Conservation (phyloP, 1,140 invertebrate genomes). For the Drosophila setifemur region DNA sequence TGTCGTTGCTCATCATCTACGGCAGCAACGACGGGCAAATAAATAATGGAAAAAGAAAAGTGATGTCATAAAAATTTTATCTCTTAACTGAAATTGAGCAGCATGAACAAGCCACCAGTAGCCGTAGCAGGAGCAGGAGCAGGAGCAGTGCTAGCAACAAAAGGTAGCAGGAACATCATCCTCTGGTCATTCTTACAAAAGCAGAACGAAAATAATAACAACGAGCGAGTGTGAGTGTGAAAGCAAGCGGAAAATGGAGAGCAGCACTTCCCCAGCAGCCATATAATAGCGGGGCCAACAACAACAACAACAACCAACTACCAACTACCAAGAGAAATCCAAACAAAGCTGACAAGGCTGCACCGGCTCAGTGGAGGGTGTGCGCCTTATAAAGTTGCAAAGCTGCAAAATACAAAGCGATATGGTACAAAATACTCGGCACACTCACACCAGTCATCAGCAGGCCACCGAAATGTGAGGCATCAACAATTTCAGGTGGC, state of each 20-base stretch:
- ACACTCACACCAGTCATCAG: background rate
- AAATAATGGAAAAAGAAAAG: slow-evolving; percentile 79
- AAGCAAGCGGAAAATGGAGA: slow-evolving; percentile 69
- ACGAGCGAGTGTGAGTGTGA: slow-evolving; percentile 15
- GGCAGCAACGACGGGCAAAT: slow-evolving; percentile 50
- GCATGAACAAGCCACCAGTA: slow-evolving; percentile 44
- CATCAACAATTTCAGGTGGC: slow-evolving; percentile 7
- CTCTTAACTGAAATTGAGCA: slow-evolving; percentile 79
- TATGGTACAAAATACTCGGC: slow-evolving; percentile 10
- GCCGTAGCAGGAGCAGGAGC: slow-evolving; percentile 14
- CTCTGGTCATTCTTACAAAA: slow-evolving; percentile 58
- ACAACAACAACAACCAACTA: slow-evolving; percentile 9
- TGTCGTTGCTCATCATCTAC: slow-evolving; percentile 73
- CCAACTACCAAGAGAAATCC: slow-evolving; percentile 15
- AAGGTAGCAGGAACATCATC: slow-evolving; percentile 35
- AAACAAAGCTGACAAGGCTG: slow-evolving; percentile 56
- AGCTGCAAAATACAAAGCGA: slow-evolving; percentile 22
- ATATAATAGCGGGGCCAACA: slow-evolving; percentile 36
- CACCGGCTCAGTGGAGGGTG: slow-evolving; percentile 18
- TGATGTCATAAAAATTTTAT: slow-evolving; percentile 78
- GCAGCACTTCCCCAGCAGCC: slow-evolving; percentile 41
- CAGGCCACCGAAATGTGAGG: slow-evolving; percentile 8
- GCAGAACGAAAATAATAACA: slow-evolving; percentile 32
- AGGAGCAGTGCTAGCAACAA: slow-evolving; percentile 25
- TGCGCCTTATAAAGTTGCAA: slow-evolving; percentile 27